Evolutionary conservation across 2,797 vertebrate species (phyloP), one percentile per base, ranked within the genome.

Genomic region (Pogoniulus pusillus): DNA sequence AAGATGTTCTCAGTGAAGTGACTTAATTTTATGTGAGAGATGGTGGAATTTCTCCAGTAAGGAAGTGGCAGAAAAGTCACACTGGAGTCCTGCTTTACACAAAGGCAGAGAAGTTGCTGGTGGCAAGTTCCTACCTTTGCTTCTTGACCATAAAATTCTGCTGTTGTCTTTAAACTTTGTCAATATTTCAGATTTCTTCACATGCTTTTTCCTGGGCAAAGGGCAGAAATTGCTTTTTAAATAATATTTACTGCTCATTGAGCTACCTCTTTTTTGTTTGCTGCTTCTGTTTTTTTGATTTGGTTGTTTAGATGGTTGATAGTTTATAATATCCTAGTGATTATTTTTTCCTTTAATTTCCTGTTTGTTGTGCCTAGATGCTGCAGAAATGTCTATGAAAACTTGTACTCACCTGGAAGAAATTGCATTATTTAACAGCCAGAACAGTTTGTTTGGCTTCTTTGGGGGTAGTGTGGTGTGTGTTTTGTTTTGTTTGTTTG

Each of bases 341-440:
- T 91, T 66, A 63, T 15, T 81, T 89, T 91, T 91, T 66, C 58
- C 47, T 82, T 93, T 57, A 15, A 15, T 82, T 88, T 87, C 60
- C 58, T 9, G 16, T 77, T 73, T 91, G 77, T 66, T 82, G 45
- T 55, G 39, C 86, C 74, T 76, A 64, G 26, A 30, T 91, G 74
- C 69, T 91, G 72, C 43, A 65, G 72, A 84, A 79, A 9, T 16
- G 15, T 20, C 7, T 34, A 27, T 62, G 72, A 71, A 39, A n/a
- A 73, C 49, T 55, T 87, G 16, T 39, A 73, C 55, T 57, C 37
- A 53, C 51, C 34, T 37, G 63, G 32, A 82, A 54, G 70, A 76
- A 24, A 69, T 55, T 30, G 24, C 10, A 22, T 2, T 59, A 37
- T 87, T 74, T 47, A 7, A 54, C 66, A 80, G 59, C 32, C 30